These are phyloP conservation scores for Astyanax mexicanus DNA, from an alignment of 2,797 vertebrate species.

Conservation along the genomic window DNA sequence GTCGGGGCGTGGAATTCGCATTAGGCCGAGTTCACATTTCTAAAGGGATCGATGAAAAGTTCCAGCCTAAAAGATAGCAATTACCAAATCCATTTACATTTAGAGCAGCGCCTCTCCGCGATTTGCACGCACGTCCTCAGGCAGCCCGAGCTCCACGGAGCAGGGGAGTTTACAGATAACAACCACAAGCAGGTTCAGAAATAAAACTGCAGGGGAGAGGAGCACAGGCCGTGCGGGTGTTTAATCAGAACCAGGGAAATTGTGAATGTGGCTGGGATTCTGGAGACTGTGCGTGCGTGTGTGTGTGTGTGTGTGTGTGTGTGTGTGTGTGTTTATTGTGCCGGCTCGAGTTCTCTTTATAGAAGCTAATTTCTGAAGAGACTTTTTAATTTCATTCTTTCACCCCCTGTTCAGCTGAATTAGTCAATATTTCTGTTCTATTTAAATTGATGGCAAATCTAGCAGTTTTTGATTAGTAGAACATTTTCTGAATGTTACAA, in stretches of 20 bases:
- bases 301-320: background rate
- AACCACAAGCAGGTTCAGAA: conserved; percentile 40
- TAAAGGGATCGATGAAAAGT: conserved; percentile 68
- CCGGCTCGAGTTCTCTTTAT: background rate
- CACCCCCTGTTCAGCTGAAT: no score
- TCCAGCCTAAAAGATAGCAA: conserved; percentile 74
- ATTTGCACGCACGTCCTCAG: conserved; percentile 75
- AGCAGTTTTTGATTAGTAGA: no score
- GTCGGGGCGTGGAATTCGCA: conserved; percentile 14
- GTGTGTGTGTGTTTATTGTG: background rate
- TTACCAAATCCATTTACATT: conserved; percentile 82
- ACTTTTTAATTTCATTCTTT: background rate
- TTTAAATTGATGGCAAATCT: no score
- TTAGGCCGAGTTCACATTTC: conserved; percentile 31
- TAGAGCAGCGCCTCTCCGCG: conserved; percentile 76
- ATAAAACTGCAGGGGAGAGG: conserved; percentile 68
- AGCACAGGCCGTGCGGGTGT: conserved; percentile 63
- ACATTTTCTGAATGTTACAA: no score
- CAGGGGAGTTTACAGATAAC: conserved; percentile 71
- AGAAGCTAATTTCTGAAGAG: background rate
- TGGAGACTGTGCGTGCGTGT: background rate
- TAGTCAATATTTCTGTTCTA: no score
- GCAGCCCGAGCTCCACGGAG: conserved; percentile 71
- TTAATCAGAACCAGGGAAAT: conserved; percentile 62
- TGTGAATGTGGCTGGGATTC: conserved; percentile 28